A percentile compares a stretch with the other conserved stretches of the same genome.
Evolutionary conservation across 2,113 vertebrate genomes (phyloP).

Genomic region (Anoplopoma fimbria): DNA sequence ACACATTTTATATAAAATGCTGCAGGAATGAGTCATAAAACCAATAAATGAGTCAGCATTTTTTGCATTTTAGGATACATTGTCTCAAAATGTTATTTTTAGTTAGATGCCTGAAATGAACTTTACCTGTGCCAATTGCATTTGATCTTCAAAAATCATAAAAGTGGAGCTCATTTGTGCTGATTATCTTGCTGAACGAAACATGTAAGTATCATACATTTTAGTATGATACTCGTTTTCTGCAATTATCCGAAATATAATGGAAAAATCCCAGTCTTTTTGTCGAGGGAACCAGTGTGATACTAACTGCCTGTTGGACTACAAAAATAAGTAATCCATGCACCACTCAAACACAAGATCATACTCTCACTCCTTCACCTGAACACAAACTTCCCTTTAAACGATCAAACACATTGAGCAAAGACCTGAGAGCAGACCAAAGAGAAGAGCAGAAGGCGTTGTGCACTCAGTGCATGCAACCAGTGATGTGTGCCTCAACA

Average conservation of each 20-base stretch:
- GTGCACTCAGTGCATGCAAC: not conserved
- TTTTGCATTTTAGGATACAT: not conserved
- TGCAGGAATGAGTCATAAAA: not conserved
- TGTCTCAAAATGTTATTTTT: not conserved
- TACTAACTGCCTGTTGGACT: not conserved
- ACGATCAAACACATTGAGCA: not conserved
- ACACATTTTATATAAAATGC: not conserved
- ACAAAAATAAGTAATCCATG: not conserved
- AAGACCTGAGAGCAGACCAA: not conserved
- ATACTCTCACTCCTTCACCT: not conserved
- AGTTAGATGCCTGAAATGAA: too few relatives aligned
- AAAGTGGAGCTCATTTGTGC: not conserved
- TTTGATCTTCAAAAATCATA: not conserved
- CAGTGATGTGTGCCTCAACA: slow-evolving; percentile 51
- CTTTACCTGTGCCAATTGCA: too few relatives aligned
- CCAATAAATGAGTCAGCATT: not conserved
- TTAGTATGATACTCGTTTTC: not conserved
- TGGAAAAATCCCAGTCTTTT: not conserved
- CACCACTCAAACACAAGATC: not conserved
- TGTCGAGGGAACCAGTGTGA: not conserved
- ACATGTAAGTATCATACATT: not conserved
- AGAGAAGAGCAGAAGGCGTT: not conserved
- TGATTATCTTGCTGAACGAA: not conserved
- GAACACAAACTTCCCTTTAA: not conserved
- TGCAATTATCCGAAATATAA: not conserved